Conservation (phyloP, 1,140 invertebrate species). For the Atta texana region DNA sequence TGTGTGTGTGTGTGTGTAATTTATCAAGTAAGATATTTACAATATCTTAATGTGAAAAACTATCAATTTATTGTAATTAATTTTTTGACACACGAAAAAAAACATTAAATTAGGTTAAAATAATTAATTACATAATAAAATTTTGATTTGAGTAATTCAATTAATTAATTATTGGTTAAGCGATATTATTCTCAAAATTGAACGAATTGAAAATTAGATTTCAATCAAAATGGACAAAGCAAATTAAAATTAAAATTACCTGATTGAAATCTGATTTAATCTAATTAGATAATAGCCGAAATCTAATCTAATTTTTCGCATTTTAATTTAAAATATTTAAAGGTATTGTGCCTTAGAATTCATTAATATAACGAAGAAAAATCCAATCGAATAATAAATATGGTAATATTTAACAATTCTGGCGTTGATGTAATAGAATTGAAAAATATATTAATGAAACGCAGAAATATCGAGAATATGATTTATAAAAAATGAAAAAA, state of each 20-base stretch:
- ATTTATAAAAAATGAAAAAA: no score
- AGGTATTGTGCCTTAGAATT: not conserved
- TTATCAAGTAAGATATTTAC: not conserved
- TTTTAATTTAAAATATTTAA: not conserved
- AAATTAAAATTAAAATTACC: not conserved
- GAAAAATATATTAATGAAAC: no score
- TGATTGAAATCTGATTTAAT: not conserved
- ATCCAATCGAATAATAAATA: not conserved
- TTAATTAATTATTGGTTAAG: not conserved
- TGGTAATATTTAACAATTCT: no score
- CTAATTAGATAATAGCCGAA: not conserved
- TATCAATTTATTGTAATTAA: not conserved
- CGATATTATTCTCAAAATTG: not conserved
- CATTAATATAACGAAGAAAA: not conserved
- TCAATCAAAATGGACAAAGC: not conserved
- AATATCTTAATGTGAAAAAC: not conserved
- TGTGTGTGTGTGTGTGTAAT: not conserved
- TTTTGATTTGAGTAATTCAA: not conserved
- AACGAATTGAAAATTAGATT: not conserved
- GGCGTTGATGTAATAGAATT: no score
- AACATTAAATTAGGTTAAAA: not conserved
- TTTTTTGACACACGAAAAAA: not conserved
- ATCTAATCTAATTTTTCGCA: not conserved
- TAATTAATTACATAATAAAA: not conserved
- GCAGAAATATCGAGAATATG: no score